Conservation (phyloP, 1,140 invertebrate genomes). For the Homarus americanus region DNA sequence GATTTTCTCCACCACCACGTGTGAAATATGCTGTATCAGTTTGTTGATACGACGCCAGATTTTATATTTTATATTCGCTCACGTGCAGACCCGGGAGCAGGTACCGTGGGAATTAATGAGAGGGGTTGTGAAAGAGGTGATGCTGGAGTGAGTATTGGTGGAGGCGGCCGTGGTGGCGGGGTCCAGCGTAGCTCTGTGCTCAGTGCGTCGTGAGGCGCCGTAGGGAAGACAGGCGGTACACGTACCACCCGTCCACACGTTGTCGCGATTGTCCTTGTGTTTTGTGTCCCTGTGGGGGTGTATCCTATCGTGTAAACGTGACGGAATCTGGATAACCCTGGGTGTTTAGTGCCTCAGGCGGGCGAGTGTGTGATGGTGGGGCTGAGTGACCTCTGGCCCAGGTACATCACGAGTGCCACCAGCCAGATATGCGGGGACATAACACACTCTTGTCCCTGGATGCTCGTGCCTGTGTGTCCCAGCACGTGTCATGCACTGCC, state of each 20-base stretch:
- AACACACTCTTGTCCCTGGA: neutral
- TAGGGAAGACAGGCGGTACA: slow-evolving; percentile 31
- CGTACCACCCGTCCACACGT: slow-evolving; percentile 5
- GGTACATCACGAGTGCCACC: neutral
- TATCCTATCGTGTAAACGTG: neutral
- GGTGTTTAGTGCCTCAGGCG: neutral
- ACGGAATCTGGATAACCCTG: neutral
- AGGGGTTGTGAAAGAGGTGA: slow-evolving; percentile 8
- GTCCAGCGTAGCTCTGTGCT: slow-evolving; percentile 20
- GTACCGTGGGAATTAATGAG: neutral
- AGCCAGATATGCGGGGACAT: neutral
- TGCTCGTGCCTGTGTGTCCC: neutral
- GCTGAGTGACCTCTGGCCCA: neutral
- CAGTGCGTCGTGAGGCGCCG: slow-evolving; percentile 65
- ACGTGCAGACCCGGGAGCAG: no score
- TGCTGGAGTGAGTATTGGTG: neutral
- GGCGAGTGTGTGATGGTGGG: slow-evolving; percentile 2
- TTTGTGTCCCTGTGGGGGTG: neutral
- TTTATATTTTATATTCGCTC: no score
- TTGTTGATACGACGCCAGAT: no score
- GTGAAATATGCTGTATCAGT: neutral
- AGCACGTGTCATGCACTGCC: neutral
- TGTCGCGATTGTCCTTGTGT: neutral
- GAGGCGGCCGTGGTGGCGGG: neutral
- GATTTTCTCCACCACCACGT: neutral